Conservation (phyloP, 2,113 vertebrate species). For the Daubentonia madagascariensis region DNA sequence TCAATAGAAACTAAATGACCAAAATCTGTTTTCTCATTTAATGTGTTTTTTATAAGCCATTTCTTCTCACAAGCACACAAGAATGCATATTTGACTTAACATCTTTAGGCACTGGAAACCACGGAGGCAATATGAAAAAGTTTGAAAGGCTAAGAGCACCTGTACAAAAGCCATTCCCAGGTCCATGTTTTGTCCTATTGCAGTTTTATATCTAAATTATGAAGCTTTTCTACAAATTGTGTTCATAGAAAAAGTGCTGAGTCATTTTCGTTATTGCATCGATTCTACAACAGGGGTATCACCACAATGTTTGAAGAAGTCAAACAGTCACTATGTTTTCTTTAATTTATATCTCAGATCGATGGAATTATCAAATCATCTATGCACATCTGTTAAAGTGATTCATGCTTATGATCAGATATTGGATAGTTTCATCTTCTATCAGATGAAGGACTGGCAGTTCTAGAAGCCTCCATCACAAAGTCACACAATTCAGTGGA, state of each 20-base stretch:
- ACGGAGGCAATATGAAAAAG: neutral
- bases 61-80: conserved; percentile 5
- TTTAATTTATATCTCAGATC: neutral
- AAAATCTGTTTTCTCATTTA: conserved; percentile 19
- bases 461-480: neutral
- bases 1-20: neutral
- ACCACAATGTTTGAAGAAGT: neutral
- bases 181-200: neutral
- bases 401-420: neutral
- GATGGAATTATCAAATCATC: neutral
- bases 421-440: neutral
- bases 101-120: neutral
- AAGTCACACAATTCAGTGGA: neutral
- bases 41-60: neutral
- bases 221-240: conserved; percentile 1
- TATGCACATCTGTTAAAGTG: neutral
- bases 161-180: neutral
- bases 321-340: neutral
- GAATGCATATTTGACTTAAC: neutral
- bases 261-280: neutral
- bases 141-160: neutral
- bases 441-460: neutral
- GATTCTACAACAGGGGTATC: neutral
- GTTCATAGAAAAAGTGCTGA: neutral
- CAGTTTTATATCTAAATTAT: neutral